phyloP scores from a whole-genome alignment of 2,113 vertebrate genomes.

The Myotis brandtii region DNA sequence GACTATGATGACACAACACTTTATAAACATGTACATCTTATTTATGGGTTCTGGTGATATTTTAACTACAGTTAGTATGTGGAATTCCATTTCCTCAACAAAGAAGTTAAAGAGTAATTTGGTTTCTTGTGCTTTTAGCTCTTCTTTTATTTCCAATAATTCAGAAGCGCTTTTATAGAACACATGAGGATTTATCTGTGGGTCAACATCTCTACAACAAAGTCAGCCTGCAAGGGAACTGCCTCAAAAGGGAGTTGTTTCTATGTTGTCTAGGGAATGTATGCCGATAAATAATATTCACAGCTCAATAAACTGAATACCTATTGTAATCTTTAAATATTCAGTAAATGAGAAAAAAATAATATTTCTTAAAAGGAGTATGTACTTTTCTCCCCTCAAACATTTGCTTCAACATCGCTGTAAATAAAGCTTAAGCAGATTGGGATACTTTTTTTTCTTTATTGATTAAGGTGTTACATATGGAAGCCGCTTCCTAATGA shows the following conservation, averaged over 20 bases:
- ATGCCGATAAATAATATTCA: not conserved
- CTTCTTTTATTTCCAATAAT: not conserved
- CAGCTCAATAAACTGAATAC: not conserved
- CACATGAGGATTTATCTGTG: not conserved
- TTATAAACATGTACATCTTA: conserved; percentile 64
- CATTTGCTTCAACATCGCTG: not conserved
- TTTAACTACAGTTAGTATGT: not conserved
- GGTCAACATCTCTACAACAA: not conserved
- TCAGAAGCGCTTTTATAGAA: not conserved
- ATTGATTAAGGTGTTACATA: no score
- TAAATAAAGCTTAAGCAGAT: not conserved
- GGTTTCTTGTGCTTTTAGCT: not conserved
- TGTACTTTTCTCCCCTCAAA: accelerated
- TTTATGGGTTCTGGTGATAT: not conserved
- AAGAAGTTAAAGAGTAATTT: not conserved
- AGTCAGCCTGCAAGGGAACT: not conserved
- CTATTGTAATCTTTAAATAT: not conserved
- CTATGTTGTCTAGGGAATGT: not conserved
- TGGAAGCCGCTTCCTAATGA: not conserved
- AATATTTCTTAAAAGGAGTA: not conserved
- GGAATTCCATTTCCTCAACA: not conserved
- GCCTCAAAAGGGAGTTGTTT: not conserved
- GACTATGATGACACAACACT: not conserved
- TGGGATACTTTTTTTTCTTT: not conserved
- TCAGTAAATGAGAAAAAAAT: conserved; percentile 35